Evolutionary conservation across 2,797 vertebrate species (phyloP).

Genomic region (Tinamus major): DNA sequence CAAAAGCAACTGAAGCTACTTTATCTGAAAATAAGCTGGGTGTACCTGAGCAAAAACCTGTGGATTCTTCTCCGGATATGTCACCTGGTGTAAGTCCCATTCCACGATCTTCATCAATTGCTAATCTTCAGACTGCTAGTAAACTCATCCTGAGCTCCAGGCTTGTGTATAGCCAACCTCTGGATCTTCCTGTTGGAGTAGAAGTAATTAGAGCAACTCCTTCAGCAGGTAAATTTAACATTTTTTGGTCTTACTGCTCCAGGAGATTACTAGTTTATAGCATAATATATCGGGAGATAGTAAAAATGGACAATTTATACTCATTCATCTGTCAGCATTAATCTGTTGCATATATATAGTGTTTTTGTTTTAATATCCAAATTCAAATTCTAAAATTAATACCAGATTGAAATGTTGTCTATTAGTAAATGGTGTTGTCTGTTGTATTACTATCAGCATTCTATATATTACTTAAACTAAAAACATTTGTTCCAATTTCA

Average conservation of each 20-base stretch:
- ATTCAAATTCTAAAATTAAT: not conserved
- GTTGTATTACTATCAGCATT: not conserved
- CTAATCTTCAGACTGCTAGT: constrained; percentile 97
- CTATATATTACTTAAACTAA: not conserved
- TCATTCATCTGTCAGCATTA: not conserved
- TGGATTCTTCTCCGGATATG: constrained; percentile 89
- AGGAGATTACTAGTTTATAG: not conserved
- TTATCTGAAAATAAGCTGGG: constrained; percentile 87
- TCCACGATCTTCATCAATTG: constrained; percentile 94
- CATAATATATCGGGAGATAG: not conserved
- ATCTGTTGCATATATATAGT: not conserved
- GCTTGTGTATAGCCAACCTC: constrained; percentile 92
- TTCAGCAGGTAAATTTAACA: constrained; percentile 88
- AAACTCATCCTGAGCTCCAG: constrained; percentile 96
- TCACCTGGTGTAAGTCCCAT: constrained; percentile 86
- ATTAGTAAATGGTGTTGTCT: not conserved
- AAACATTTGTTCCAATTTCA: constrained; percentile 59
- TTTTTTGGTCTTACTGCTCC: not conserved
- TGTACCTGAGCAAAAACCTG: constrained; percentile 84
- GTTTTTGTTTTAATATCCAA: not conserved
- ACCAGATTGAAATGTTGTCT: not conserved
- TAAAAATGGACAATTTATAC: not conserved
- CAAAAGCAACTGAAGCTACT: constrained; percentile 78
- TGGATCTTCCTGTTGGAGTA: constrained; percentile 91
- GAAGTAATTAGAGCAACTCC: constrained; percentile 96